Percentiles rank a stretch among this genome's conserved stretches.
Conservation (phyloP, 2,113 vertebrate species). For the Poeciliopsis turrubarensis region DNA sequence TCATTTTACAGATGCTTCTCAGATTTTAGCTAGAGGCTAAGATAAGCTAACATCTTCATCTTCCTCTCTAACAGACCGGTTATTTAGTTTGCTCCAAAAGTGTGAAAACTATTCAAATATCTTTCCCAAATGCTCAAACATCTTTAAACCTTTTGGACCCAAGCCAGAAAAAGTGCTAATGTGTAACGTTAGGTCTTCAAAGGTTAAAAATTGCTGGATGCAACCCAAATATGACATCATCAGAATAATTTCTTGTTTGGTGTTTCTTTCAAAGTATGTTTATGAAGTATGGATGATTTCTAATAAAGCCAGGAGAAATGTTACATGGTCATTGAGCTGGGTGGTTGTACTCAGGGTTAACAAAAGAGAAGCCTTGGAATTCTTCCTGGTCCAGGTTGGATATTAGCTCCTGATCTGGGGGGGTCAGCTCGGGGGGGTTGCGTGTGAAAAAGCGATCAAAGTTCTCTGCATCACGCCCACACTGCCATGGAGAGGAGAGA, state of each 20-base stretch:
- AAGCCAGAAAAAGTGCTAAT: neutral
- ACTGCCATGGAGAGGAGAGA: constrained; percentile 87
- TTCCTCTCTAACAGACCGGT: neutral
- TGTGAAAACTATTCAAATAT: too few relatives aligned
- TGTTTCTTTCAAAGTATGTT: constrained; percentile 1
- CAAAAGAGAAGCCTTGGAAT: constrained; percentile 98
- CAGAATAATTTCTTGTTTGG: neutral
- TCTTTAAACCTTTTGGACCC: constrained; percentile 4
- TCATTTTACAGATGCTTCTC: neutral
- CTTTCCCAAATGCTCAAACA: constrained; percentile 19
- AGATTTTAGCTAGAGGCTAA: neutral
- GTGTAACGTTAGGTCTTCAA: neutral
- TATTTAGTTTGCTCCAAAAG: too few relatives aligned
- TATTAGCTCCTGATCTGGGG: constrained; percentile 99
- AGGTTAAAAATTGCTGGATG: constrained; percentile 18
- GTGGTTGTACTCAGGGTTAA: constrained; percentile 88
- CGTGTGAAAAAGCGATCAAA: constrained; percentile 99
- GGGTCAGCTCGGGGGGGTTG: constrained; percentile 93
- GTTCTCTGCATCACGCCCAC: constrained; percentile 98
- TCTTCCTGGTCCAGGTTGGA: constrained; percentile 99
- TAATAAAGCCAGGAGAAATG: constrained; percentile 56
- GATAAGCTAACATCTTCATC: neutral
- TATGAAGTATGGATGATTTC: constrained; percentile 20
- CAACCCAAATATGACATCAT: constrained; percentile 47
- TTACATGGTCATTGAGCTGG: constrained; percentile 65